These are phyloP conservation scores for Erebia epiphron DNA, from an alignment of 2,888 invertebrate species.

Conservation along the genomic window DNA sequence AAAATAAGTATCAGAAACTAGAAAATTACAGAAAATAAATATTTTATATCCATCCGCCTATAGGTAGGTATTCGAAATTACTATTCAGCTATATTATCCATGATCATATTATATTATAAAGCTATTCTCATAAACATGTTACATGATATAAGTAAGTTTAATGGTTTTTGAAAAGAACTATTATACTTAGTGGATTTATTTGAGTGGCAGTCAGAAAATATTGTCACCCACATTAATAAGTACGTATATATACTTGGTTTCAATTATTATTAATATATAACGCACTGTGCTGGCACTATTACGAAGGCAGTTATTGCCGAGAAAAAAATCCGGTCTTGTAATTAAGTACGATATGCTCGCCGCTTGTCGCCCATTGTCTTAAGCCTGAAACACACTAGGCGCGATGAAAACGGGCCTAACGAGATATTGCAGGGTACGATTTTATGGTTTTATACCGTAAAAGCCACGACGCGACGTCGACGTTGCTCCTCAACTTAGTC, in stretches of 20 bases:
- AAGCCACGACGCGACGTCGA: too few relatives aligned
- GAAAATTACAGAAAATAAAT: too few relatives aligned
- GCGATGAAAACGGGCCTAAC: background rate
- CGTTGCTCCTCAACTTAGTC: too few relatives aligned
- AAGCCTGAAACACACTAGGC: background rate
- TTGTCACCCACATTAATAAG: slow-evolving; percentile 1
- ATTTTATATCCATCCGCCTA: too few relatives aligned
- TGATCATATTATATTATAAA: too few relatives aligned
- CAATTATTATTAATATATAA: slow-evolving; percentile 29
- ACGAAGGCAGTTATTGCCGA: slow-evolving; percentile 24
- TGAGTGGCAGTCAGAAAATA: background rate
- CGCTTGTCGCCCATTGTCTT: slow-evolving; percentile 5
- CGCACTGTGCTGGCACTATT: slow-evolving; percentile 19
- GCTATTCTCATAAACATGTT: too few relatives aligned
- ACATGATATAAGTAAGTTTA: too few relatives aligned
- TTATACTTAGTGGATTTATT: background rate
- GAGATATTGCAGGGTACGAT: too few relatives aligned
- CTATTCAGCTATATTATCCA: too few relatives aligned
- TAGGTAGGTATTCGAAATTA: too few relatives aligned
- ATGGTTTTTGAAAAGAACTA: background rate
- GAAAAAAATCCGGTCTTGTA: slow-evolving; percentile 18
- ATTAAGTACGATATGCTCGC: slow-evolving; percentile 4
- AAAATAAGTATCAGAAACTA: too few relatives aligned
- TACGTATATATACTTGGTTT: background rate
- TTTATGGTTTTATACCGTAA: too few relatives aligned